Evolutionary conservation across 1,140 invertebrate genomes (phyloP), one percentile per base, ranked within the genome.

Genomic region (Trichogramma pretiosum): DNA sequence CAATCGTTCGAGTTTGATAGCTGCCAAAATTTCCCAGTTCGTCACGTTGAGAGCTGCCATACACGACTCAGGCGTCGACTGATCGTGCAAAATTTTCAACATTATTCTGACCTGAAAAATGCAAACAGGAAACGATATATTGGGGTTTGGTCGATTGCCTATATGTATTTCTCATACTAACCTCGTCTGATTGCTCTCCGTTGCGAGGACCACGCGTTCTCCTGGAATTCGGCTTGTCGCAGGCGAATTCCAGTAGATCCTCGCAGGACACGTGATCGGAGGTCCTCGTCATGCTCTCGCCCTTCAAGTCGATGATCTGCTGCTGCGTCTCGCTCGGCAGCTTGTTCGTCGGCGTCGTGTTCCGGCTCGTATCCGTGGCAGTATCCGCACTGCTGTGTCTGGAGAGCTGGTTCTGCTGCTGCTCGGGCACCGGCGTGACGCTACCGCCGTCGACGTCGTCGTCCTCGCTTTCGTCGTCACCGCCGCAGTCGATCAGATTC

Each of bases 251-350:
- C 21, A 93, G 68, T 32, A 94, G 68, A 75, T 95, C 91, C 69
- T 94, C 89, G 58, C 91, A 93, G 41, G 89, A 92, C 0, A 93
- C 90, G 56, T 89, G 88, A 63, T 91, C 86, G 13, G 70, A 68
- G 23, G 68, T 67, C n/a, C 69, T 56, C 9, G 43, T 51, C 49
- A 51, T 39, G 45, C 38, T 49, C 38, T 49, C 40, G 54, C 50
- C n/a, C 50, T 51, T 33, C 43, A 47, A 28, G 23, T 36, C 24
- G 16, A 32, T 38, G 18, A 19, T 11, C 28, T 43, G 33, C 32
- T 42, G 26, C 16, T 32, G 23, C 3, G 32, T 26, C 35, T 35
- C 28, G 16, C 32, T 30, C 16, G 22, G 23, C 7, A 28, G 13
- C 5, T 43, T 7, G 39, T 13, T 35, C 11, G 40, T 35, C 3